Conservation (phyloP, 2,888 invertebrate genomes). For the Scaptodrosophila latifasciaeformis region DNA sequence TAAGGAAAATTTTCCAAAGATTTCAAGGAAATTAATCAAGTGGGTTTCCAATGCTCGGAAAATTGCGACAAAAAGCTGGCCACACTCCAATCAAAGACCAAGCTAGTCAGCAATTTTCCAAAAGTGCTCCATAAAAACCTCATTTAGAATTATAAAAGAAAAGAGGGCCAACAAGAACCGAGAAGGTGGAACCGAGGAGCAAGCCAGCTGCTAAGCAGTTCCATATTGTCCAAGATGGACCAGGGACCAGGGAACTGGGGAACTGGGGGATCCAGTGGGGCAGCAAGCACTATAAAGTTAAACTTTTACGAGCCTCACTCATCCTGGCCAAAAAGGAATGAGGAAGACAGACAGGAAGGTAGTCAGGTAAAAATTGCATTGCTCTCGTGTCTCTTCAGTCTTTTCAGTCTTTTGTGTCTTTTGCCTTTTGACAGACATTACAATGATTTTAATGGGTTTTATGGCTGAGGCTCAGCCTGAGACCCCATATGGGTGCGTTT, state of each 20-base stretch:
- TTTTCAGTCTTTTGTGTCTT: no score
- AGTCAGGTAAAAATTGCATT: conserved; percentile 7
- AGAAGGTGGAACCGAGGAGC: not conserved
- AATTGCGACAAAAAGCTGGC: conserved; percentile 48
- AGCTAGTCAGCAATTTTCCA: conserved; percentile 5
- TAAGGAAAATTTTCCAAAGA: no score
- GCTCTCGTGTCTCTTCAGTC: no score
- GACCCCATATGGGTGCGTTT: conserved; percentile 24
- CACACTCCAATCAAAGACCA: not conserved
- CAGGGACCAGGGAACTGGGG: conserved; percentile 14
- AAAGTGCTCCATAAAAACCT: conserved; percentile 62
- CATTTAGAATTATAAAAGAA: conserved; percentile 59
- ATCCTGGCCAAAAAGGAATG: conserved; percentile 35
- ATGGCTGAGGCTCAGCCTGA: conserved; percentile 28
- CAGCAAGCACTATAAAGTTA: conserved; percentile 42
- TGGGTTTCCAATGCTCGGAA: conserved; percentile 42
- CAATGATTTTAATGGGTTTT: conserved; percentile 66
- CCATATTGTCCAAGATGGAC: conserved; percentile 11
- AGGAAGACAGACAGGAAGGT: not conserved
- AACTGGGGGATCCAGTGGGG: not conserved
- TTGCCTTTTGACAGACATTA: conserved; percentile 55
- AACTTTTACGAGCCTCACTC: conserved; percentile 55
- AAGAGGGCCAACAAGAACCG: not conserved
- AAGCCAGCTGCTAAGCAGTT: conserved; percentile 33
- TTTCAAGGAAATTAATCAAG: no score